A percentile compares a stretch with the other conserved stretches of the same genome.
These are phyloP conservation scores for Ammospiza maritima DNA, from an alignment of 2,797 vertebrate genomes.

Conservation along the genomic window DNA sequence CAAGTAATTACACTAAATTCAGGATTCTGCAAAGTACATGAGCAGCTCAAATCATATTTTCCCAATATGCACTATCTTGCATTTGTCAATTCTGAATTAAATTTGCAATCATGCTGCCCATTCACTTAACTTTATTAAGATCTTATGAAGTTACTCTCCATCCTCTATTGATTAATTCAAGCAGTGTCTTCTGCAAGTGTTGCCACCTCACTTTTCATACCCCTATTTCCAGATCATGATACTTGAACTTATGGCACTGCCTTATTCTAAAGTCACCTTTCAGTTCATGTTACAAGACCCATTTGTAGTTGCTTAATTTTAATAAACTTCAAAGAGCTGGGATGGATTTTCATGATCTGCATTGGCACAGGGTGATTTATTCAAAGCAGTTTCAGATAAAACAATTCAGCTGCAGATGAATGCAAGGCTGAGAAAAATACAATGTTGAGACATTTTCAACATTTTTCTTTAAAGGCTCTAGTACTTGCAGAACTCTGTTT, in stretches of 20 bases:
- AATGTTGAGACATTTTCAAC: not conserved
- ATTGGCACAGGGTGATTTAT: not conserved
- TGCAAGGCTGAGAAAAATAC: not conserved
- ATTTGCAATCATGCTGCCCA: slow-evolving; percentile 37
- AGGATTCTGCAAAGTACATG: not conserved
- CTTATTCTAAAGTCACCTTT: not conserved
- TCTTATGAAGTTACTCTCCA: slow-evolving; percentile 15
- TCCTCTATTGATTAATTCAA: slow-evolving; percentile 17
- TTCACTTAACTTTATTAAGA: slow-evolving; percentile 52
- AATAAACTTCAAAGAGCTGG: not conserved
- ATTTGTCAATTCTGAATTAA: slow-evolving; percentile 44
- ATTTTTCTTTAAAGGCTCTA: not conserved
- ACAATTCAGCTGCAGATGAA: not conserved
- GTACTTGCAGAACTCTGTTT: not conserved
- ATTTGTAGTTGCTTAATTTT: not conserved
- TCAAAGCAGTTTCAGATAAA: not conserved
- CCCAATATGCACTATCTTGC: slow-evolving; percentile 1
- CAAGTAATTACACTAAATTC: slow-evolving; percentile 21
- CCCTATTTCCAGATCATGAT: not conserved
- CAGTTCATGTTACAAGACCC: not conserved
- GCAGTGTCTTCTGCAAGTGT: not conserved
- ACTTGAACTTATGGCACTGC: not conserved
- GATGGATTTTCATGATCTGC: not conserved
- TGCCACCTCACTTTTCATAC: slow-evolving; percentile 1
- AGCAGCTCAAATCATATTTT: not conserved